Evolutionary conservation across 1,140 invertebrate species (phyloP), one percentile per base, ranked within the genome.

Genomic region (Hetaerina americana): DNA sequence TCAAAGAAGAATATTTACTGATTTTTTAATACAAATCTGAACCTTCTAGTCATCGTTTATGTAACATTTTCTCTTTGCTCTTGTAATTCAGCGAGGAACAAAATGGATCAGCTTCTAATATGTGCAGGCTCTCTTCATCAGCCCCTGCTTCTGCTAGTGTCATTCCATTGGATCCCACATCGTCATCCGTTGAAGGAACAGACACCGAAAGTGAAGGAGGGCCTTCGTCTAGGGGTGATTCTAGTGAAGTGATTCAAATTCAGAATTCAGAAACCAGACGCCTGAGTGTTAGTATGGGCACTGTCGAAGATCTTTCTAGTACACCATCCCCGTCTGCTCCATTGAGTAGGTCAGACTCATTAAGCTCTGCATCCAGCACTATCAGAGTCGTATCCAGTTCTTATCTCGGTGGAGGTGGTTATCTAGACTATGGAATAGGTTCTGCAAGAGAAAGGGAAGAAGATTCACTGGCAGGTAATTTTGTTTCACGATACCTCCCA

Each of bases 1-100:
- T 74, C 27, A 76, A 75, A 66, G 75, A 71, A 28, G 70, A 73
- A 27, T 24, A 49, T 12, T 71, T 74, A 74, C 73, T 28, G 66
- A 72, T 69, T 66, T 73, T 49, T 26, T 28, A n/a, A 70, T 57
- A 12, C 25, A 66, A 69, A 69, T 72, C 31, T 28, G 24, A 0
- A 73, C 15, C 27, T 6, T 27, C 5, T 69, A 26, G 10, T 70
- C 66, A 15, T 70, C 57, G 40, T 26, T 40, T 26, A 40, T 40
- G 69, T 72, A 67, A 69, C 66, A 68, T 10, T 57, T 57, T 3
- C 40, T 57, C 22, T 57, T 10, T 57, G 40, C n/a, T n/a, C n/a
- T 57, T 2, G 40, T 2, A 8, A 18, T 57, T 18, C 10, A 57
- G 40, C 40, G 40, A 57, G 2, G 40, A 57, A 3, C 40, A 57